Evolutionary conservation across 2,888 invertebrate species (phyloP), one percentile per base, ranked within the genome.

Genomic region (Brenthis daphne): DNA sequence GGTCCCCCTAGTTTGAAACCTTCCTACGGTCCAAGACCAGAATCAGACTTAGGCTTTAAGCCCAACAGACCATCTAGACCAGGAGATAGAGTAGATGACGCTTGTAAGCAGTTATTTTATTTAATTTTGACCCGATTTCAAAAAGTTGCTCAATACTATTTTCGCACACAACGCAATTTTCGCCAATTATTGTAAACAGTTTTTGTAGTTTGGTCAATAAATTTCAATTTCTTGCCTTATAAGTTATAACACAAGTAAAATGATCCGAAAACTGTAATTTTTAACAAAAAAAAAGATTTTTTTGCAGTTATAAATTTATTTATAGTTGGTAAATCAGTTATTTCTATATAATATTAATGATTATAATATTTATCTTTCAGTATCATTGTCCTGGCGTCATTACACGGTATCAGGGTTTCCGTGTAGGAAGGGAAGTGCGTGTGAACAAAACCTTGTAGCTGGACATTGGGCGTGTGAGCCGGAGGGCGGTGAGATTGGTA

Each of bases 381-480:
- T 88, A 66, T 82, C 92, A 76, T 93, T 93, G 50, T 93, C 95
- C 0, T 97, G 96, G 95, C 94, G 94, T 48, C 95, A 95, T 74
- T 97, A 96, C 87, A 96, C 97, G 0, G 97, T 97, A 2, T 96
- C 96, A 14, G 97, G 97, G 33, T 95, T 95, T 83, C 96, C 97
- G 0, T 97, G 97, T 75, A 94, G 95, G 50, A 84, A 93, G 5
- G 96, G 96, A 1, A 94, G 95, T 0, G 86, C 90, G 0, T 97
- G 97, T 77, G 94, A 95, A 37, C 95, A 95, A 84, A 97, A 97
- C 83, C 87, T 93, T 5, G 93, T 96, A 13, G 95, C 95, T 0
- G 97, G 97, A 0, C 97, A 97, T 80, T 97, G 97, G 95, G 96
- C 95, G 16, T 97, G 97, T 77, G 96, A 97, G 77, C 94, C 96